These are phyloP conservation scores for Piaya cayana DNA, from an alignment of 2,113 vertebrate genomes.

Conservation along the genomic window DNA sequence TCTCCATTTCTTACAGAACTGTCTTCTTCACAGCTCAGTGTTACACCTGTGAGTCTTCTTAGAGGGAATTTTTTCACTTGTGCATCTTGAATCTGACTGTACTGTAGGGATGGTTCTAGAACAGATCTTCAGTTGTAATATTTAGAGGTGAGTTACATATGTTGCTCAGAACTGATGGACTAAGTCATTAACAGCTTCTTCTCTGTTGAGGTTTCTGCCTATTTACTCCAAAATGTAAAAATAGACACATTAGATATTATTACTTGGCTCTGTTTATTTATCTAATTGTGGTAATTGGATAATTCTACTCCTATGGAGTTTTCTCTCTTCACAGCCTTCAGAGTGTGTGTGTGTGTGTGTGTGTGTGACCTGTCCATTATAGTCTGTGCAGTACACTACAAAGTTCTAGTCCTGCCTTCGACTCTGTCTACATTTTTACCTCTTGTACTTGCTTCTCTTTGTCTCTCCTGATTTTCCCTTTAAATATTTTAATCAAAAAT, in stretches of 20 bases:
- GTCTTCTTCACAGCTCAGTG: not conserved
- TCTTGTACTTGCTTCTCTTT: not conserved
- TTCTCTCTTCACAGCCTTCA: not conserved
- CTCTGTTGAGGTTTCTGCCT: not conserved
- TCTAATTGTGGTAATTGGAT: not conserved
- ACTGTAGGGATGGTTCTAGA: not conserved
- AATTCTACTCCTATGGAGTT: not conserved
- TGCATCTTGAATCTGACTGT: not conserved
- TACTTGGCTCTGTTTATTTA: not conserved
- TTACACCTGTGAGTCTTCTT: not conserved
- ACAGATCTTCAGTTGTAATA: not conserved
- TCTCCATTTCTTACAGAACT: not conserved
- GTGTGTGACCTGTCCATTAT: not conserved
- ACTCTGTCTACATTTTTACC: not conserved
- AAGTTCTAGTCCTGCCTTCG: not conserved
- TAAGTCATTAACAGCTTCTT: not conserved
- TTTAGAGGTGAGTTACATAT: too few species aligned
- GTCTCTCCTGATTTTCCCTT: not conserved
- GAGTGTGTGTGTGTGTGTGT: too few species aligned
- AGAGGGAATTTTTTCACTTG: not conserved
- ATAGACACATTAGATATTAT: not conserved
- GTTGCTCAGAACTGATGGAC: not conserved
- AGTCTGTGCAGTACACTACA: not conserved
- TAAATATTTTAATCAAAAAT: not conserved
- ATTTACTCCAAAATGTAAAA: not conserved